Evolutionary conservation across 2,888 invertebrate genomes (phyloP).

Genomic region (Agrotis ipsilon): DNA sequence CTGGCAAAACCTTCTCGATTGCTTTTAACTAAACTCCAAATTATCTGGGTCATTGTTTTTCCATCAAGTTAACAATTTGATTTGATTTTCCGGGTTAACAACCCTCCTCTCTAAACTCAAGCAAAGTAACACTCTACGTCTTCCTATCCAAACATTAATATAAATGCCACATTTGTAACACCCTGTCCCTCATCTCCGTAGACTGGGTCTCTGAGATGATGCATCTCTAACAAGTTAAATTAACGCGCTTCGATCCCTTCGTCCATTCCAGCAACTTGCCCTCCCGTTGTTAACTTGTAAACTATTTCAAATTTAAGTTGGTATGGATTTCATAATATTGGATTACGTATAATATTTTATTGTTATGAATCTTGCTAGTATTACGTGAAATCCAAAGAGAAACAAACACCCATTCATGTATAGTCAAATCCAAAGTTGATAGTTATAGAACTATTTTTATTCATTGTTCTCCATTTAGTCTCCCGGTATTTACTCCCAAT

Average conservation of each 20-base stretch:
- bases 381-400: no score
- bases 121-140: neutral
- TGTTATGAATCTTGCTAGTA: no score
- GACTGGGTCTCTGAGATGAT: constrained; percentile 10
- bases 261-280: constrained; percentile 26
- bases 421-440: no score
- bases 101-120: neutral
- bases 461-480: no score
- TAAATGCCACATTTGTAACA: neutral
- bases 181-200: neutral
- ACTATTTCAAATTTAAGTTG: constrained; percentile 20
- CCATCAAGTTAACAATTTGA: neutral
- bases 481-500: no score
- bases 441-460: no score
- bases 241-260: constrained; percentile 13
- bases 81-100: neutral
- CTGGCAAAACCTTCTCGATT: no score
- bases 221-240: constrained; percentile 29
- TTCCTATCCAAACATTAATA: neutral
- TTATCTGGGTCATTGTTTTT: no score
- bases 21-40: no score
- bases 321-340: constrained; percentile 2
- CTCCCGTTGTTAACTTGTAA: constrained; percentile 18
- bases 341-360: no score
- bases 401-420: no score